phyloP scores from a whole-genome alignment of 2,797 vertebrate species.

The Alca torda region DNA sequence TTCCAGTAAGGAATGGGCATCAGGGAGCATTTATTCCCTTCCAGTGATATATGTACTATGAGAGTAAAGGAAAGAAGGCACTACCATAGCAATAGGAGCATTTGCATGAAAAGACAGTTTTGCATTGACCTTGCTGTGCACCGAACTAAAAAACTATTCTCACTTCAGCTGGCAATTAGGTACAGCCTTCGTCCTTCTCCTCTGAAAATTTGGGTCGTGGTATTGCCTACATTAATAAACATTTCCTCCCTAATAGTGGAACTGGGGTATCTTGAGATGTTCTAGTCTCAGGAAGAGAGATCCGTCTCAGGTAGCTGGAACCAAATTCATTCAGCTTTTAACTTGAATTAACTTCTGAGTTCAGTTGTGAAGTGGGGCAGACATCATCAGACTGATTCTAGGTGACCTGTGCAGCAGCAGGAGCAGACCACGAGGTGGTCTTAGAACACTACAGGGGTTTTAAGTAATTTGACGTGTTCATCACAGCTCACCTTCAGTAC shows the following conservation, averaged over 20 bases:
- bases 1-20: background rate
- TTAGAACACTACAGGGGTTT: background rate
- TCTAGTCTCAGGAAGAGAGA: background rate
- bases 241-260: background rate
- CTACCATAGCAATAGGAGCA: fast-evolving
- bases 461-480: background rate
- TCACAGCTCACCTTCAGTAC: background rate
- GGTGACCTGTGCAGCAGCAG: background rate
- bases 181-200: background rate
- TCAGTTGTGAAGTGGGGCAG: background rate
- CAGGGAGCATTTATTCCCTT: background rate
- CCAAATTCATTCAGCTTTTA: background rate
- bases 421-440: background rate
- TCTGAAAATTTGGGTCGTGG: background rate
- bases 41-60: background rate
- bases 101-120: background rate
- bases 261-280: background rate
- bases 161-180: background rate
- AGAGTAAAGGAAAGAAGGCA: background rate
- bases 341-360: background rate
- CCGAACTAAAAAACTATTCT: background rate
- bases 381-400: background rate
- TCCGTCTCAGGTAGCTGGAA: background rate
- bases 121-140: background rate
- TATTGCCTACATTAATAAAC: background rate